Base-by-base conservation (phyloP, 2,797 vertebrate genomes). In the Mionectes olivaceus region DNA sequence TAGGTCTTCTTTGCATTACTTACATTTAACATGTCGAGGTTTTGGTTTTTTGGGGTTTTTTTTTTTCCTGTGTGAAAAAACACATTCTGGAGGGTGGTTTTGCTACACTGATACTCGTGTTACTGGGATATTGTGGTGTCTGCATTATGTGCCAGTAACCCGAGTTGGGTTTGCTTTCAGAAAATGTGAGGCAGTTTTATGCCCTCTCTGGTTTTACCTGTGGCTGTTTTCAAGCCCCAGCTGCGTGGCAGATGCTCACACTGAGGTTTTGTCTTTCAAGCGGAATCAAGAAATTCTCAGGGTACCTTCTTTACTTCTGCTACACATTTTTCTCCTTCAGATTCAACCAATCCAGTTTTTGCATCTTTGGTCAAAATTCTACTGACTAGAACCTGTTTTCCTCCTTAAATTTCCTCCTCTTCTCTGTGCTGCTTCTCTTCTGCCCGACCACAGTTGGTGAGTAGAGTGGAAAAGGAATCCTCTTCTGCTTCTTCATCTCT, bases 151-250 rank as follows among this genome's bases (percentile, higher is more conserved):
- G 41, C 82, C 63, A 68, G 79, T 68, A 89, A 87, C 71, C 55
- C 41, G 90, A 83, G 81, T 64, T 89, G 30, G 67, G 11, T 78
- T 84, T 81, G 81, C 9, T 81, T 96, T 93, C 90, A 55, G 80
- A 93, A 93, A 69, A 67, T 60, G 67, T 91, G 64, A 81, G 82
- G 47, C 69, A 16, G 24, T 41, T 61, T 73, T 52, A 9, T 56
- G 46, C 68, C 55, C 37, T 21, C 67, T 33, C 76, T 89, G 89
- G 55, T 46, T 50, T 41, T 82, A 52, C 75, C 83, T 49, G 7
- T 6, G 37, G n/a, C 27, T 44, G 10, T 11, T 55, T n/a, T 35
- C 37, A 57, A 46, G 19, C 50, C 57, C 46, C 76, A 67, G 56
- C 44, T 32, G 27, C 19, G 39, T 49, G 70, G 65, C 75, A 78